Conservation (phyloP, 1,140 invertebrate species). For the Drosophila carrolli region DNA sequence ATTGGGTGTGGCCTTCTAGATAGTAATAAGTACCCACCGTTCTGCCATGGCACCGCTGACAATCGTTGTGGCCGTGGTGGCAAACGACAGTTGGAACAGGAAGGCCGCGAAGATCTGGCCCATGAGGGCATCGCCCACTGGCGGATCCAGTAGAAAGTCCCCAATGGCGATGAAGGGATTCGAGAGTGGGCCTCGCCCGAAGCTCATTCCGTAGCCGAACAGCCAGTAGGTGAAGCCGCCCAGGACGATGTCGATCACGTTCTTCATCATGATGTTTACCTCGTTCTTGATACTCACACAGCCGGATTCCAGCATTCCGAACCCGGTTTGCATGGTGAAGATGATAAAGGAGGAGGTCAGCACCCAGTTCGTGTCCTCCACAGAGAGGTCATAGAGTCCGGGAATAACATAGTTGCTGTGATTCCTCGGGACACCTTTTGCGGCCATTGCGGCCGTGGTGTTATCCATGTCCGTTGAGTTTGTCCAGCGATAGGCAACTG, state of each 20-base stretch:
- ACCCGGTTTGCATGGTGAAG: slow-evolving; percentile 98
- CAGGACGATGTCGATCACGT: slow-evolving; percentile 95
- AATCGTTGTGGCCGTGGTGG: slow-evolving; percentile 96
- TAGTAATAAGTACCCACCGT: slow-evolving; percentile 85
- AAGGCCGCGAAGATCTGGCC: slow-evolving; percentile 93
- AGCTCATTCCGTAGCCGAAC: slow-evolving; percentile 96
- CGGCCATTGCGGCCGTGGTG: slow-evolving; percentile 47
- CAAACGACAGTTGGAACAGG: slow-evolving; percentile 94
- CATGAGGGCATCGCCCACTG: slow-evolving; percentile 89
- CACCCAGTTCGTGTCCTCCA: slow-evolving; percentile 97
- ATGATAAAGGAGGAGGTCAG: slow-evolving; percentile 97
- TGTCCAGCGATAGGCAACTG: slow-evolving; percentile 12
- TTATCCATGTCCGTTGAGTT: slow-evolving; percentile 47
- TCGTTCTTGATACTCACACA: slow-evolving; percentile 97
- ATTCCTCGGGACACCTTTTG: slow-evolving; percentile 65
- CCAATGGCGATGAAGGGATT: slow-evolving; percentile 92
- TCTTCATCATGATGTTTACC: slow-evolving; percentile 99
- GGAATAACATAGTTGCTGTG: slow-evolving; percentile 84
- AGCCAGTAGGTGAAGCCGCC: slow-evolving; percentile 96
- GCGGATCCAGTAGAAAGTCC: slow-evolving; percentile 90
- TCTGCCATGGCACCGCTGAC: slow-evolving; percentile 96
- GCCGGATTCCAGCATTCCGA: slow-evolving; percentile 96
- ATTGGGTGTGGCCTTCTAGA: background rate
- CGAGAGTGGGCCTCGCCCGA: slow-evolving; percentile 89
- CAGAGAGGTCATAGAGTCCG: slow-evolving; percentile 85